Evolutionary conservation across 2,888 invertebrate species (phyloP).

Genomic region (Hesperia comma): DNA sequence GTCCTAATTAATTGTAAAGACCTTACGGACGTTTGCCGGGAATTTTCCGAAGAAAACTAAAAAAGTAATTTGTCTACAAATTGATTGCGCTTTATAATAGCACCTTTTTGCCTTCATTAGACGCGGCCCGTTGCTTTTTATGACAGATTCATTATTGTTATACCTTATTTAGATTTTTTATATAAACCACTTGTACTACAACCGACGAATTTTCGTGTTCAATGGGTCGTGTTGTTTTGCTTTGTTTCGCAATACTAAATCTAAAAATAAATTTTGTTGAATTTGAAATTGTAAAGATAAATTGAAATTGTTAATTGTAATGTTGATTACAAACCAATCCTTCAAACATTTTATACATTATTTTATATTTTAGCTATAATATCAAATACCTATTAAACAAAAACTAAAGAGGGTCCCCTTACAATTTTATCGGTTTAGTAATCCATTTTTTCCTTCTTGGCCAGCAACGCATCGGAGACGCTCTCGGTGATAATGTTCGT

Average conservation of each 20-base stretch:
- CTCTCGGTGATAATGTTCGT: too few relatives aligned
- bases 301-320: too few relatives aligned
- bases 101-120: conserved; percentile 61
- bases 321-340: too few relatives aligned
- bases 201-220: background rate
- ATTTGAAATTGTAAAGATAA: too few relatives aligned
- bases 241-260: background rate
- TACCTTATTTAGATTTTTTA: conserved; percentile 54
- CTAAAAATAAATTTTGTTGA: too few relatives aligned
- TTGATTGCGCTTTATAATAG: conserved; percentile 60
- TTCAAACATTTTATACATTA: too few relatives aligned
- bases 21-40: conserved; percentile 9
- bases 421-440: too few relatives aligned
- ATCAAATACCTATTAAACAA: too few relatives aligned
- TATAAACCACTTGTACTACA: conserved; percentile 16
- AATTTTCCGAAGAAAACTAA: conserved; percentile 18
- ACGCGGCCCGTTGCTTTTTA: conserved; percentile 62
- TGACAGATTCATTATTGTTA: conserved; percentile 61
- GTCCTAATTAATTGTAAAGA: conserved; percentile 24
- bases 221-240: conserved; percentile 13
- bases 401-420: too few relatives aligned
- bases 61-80: conserved; percentile 43
- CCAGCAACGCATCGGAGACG: too few relatives aligned
- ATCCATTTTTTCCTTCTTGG: too few relatives aligned
- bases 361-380: too few relatives aligned